These are phyloP conservation scores for Leucophenga varia DNA, from an alignment of 1,140 invertebrate genomes.

Conservation along the genomic window DNA sequence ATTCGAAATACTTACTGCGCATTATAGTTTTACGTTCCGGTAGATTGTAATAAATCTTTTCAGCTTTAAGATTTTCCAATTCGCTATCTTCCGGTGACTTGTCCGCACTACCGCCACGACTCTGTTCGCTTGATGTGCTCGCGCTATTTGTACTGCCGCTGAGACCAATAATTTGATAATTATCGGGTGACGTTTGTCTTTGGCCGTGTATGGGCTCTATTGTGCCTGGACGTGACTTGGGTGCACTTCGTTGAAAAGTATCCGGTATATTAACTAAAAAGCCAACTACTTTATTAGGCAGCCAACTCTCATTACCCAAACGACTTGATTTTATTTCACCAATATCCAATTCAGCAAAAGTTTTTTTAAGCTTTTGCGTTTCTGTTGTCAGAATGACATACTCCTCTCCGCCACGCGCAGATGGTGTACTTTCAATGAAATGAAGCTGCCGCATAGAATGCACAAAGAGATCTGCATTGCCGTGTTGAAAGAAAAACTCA, in stretches of 20 bases:
- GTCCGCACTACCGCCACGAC: conserved; percentile 37
- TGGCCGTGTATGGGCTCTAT: conserved; percentile 48
- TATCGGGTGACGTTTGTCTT: conserved; percentile 37
- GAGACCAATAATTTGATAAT: conserved; percentile 44
- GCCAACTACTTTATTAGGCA: conserved; percentile 45
- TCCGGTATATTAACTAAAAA: conserved; percentile 46
- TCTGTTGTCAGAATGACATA: conserved; percentile 43
- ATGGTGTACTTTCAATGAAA: conserved; percentile 34
- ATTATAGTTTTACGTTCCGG: conserved; percentile 37
- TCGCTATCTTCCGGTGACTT: conserved; percentile 49
- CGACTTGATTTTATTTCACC: conserved; percentile 47
- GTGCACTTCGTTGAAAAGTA: conserved; percentile 68
- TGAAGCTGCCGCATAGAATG: conserved; percentile 61
- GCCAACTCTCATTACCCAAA: conserved; percentile 36
- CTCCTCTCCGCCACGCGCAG: conserved; percentile 27
- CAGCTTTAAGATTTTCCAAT: conserved; percentile 46
- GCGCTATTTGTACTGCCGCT: conserved; percentile 42
- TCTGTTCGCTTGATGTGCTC: conserved; percentile 36
- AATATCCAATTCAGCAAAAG: conserved; percentile 82
- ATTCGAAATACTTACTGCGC: conserved; percentile 23
- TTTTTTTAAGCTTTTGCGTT: conserved; percentile 72
- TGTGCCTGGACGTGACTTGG: conserved; percentile 63
- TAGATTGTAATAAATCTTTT: conserved; percentile 45
- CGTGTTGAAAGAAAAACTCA: conserved; percentile 82
- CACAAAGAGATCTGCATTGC: conserved; percentile 78